Conservation (phyloP, 2,888 invertebrate species). For the Ceramica pisi region DNA sequence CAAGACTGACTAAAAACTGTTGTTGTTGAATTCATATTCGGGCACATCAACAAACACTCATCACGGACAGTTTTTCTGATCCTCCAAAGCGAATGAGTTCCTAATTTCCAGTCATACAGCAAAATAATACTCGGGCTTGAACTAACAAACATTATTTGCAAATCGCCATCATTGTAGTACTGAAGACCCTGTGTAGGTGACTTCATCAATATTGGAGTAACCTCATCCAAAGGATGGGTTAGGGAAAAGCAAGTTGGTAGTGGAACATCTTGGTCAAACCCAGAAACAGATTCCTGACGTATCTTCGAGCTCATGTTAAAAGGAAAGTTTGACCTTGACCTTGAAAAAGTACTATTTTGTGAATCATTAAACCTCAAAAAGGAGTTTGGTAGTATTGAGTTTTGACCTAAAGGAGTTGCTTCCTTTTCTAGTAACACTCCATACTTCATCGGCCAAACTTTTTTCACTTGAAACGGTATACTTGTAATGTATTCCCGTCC, state of each 20-base stretch:
- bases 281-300: slow-evolving; percentile 81
- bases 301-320: slow-evolving; percentile 84
- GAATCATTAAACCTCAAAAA: slow-evolving; percentile 84
- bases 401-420: slow-evolving; percentile 80
- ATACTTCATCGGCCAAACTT: slow-evolving; percentile 96
- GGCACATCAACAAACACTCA: slow-evolving; percentile 92
- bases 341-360: slow-evolving; percentile 81
- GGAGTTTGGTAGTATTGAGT: slow-evolving; percentile 80
- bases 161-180: slow-evolving; percentile 92
- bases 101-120: slow-evolving; percentile 94
- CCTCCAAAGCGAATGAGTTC: slow-evolving; percentile 95
- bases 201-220: slow-evolving; percentile 95
- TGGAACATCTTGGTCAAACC: slow-evolving; percentile 86
- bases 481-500: slow-evolving; percentile 96
- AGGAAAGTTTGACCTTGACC: slow-evolving; percentile 74
- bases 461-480: slow-evolving; percentile 95
- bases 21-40: slow-evolving; percentile 85
- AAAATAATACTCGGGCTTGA: slow-evolving; percentile 95
- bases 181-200: slow-evolving; percentile 91
- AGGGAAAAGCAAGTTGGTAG: slow-evolving; percentile 96
- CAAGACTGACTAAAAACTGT: slow-evolving; percentile 86
- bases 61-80: slow-evolving; percentile 94
- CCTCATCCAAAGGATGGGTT: slow-evolving; percentile 97
- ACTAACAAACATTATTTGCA: slow-evolving; percentile 94
- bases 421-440: slow-evolving; percentile 96